phyloP scores from a whole-genome alignment of 2,888 invertebrate genomes.

The Nomada hirtipes region DNA sequence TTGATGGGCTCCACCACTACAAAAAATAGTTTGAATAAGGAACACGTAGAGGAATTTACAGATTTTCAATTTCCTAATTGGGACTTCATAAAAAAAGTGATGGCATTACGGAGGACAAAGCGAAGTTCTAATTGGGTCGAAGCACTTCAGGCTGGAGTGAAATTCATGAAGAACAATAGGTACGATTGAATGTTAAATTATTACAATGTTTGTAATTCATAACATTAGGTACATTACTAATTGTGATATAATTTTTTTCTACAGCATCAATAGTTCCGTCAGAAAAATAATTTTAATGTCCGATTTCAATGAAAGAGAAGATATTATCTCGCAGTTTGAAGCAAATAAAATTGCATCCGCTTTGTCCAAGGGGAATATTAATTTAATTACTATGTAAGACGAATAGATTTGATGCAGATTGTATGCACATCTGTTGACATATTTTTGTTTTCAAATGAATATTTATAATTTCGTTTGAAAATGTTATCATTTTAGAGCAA shows the following conservation, averaged over 20 bases:
- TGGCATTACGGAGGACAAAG: conserved; percentile 52
- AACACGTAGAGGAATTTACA: conserved; percentile 63
- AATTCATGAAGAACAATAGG: conserved; percentile 64
- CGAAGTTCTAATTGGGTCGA: conserved; percentile 70
- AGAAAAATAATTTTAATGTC: conserved; percentile 69
- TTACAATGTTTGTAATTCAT: neutral
- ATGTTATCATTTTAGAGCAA: conserved; percentile 61
- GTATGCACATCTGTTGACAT: neutral
- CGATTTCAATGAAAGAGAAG: conserved; percentile 70
- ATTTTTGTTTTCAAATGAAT: conserved; percentile 4
- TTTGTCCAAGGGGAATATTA: conserved; percentile 38
- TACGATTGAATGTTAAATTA: conserved; percentile 27
- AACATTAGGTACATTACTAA: neutral
- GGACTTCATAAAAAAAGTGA: conserved; percentile 65
- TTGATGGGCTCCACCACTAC: conserved; percentile 65
- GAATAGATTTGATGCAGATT: conserved; percentile 7
- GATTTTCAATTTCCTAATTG: conserved; percentile 64
- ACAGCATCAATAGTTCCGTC: conserved; percentile 3
- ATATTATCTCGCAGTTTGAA: conserved; percentile 61
- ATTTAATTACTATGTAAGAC: conserved; percentile 70
- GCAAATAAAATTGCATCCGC: conserved; percentile 42
- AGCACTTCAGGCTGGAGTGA: conserved; percentile 62
- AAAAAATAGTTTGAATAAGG: conserved; percentile 57
- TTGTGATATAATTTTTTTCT: conserved; percentile 26
- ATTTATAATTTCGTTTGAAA: conserved; percentile 7